phyloP scores from a whole-genome alignment of 2,113 vertebrate species.

The Empidonax traillii region DNA sequence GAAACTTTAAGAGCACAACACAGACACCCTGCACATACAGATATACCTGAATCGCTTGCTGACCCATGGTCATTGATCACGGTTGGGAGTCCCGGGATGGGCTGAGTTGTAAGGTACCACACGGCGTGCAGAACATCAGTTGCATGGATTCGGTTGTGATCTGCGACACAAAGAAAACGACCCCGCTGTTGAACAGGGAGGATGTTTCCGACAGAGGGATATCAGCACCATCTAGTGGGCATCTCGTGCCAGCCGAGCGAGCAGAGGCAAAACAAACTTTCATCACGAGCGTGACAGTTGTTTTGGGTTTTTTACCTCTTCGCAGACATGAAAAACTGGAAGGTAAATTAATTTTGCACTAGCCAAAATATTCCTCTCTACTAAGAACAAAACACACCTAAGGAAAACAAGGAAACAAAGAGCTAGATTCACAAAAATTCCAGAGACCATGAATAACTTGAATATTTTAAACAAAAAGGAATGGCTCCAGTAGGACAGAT shows the following conservation, averaged over 20 bases:
- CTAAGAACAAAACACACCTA: not conserved
- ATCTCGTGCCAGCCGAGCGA: not conserved
- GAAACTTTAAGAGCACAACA: not conserved
- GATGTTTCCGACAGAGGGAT: not conserved
- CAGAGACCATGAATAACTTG: not conserved
- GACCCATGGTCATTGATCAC: slow-evolving; percentile 86
- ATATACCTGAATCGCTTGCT: slow-evolving; percentile 89
- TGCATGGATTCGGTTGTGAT: slow-evolving; percentile 97
- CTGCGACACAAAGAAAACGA: slow-evolving; percentile 67
- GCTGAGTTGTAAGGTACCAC: slow-evolving; percentile 96
- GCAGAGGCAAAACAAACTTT: not conserved
- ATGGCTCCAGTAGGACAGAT: not conserved
- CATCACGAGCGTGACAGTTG: not conserved
- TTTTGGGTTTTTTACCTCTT: not conserved
- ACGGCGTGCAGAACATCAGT: slow-evolving; percentile 98
- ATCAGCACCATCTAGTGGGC: slow-evolving; percentile 73
- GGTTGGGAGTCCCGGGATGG: slow-evolving; percentile 89
- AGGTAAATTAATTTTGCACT: not conserved
- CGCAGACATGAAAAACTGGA: not conserved
- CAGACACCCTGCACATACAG: not conserved
- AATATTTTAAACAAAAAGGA: not conserved
- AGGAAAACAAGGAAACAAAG: not conserved
- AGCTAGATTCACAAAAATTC: not conserved
- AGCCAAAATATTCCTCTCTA: not conserved
- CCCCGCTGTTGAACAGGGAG: not conserved